Evolutionary conservation across 2,797 vertebrate species (phyloP), one percentile per base, ranked within the genome.

Genomic region (Neomorphus geoffroyi): DNA sequence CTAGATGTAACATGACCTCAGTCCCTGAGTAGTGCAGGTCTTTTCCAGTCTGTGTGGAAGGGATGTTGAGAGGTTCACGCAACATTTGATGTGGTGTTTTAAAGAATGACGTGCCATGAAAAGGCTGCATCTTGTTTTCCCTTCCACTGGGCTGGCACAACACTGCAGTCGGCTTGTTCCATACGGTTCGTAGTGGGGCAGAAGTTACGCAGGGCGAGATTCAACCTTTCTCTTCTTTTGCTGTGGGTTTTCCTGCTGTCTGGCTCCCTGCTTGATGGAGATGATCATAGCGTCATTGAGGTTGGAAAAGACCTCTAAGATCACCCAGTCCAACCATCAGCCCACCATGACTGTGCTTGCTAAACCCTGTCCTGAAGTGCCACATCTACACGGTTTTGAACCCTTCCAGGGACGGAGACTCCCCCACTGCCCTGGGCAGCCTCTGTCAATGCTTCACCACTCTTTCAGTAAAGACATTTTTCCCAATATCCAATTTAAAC

Each of bases 101-200:
- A 11, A n/a, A 9, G 61, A 70, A 17, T 57, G 7, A 69, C 37
- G 12, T 26, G 64, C 35, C 19, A 4, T 24, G 48, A 37, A 82
- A 48, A 60, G 45, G 23, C 16, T 17, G 6, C 0, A 0, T 26
- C 3, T 8, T 53, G 53, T 26, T 37, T 74, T 60, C 28, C n/a
- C 33, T 54, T n/a, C 3, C 9, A 9, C 56, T 70, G 27, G 61
- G 41, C 54, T 39, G 27, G 33, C 21, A 3, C 9, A 37, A 45
- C 50, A 18, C 65, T 69, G 26, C 17, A 3, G 58, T 58, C 7
- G 11, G 51, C 62, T 51, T 74, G 33, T n/a, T 75, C 60, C 50
- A n/a, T 32, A 9, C 43, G 16, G n/a, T 22, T 7, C 24, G 12
- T 35, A 71, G 50, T 43, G 84, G 62, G 65, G 35, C 71, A 56